Conservation (phyloP, 1,140 invertebrate genomes). For the Vanessa atalanta region DNA sequence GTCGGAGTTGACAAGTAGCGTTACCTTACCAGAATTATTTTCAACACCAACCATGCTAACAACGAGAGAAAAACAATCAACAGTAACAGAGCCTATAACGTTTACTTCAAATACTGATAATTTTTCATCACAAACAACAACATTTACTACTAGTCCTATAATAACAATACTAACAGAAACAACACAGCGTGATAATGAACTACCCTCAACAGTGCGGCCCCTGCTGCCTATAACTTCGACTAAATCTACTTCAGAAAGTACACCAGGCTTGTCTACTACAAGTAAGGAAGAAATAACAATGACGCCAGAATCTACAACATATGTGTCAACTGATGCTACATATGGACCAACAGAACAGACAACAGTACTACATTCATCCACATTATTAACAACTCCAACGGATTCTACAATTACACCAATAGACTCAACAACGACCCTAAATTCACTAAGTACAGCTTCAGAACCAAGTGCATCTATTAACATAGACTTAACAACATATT, state of each 20-base stretch:
- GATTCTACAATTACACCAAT: too few species aligned
- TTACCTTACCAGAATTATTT: not conserved
- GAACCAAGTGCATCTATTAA: too few species aligned
- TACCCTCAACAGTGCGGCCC: not conserved
- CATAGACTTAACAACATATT: too few species aligned
- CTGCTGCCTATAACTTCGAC: not conserved
- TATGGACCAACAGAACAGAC: not conserved
- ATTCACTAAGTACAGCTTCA: too few species aligned
- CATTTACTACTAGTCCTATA: not conserved
- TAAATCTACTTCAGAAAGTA: not conserved
- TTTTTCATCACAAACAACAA: not conserved
- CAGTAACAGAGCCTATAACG: not conserved
- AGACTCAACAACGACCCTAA: too few species aligned
- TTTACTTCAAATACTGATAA: not conserved
- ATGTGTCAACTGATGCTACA: not conserved
- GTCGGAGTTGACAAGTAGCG: not conserved
- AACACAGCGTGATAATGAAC: not conserved
- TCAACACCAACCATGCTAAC: not conserved
- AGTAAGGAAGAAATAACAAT: not conserved
- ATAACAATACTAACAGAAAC: not conserved
- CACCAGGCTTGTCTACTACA: not conserved
- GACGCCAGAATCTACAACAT: not conserved
- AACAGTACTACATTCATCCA: too few species aligned
- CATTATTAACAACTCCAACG: too few species aligned
- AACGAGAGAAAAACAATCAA: constrained; percentile 1